Conservation (phyloP, 2,888 invertebrate species). For the Idaea aversata region DNA sequence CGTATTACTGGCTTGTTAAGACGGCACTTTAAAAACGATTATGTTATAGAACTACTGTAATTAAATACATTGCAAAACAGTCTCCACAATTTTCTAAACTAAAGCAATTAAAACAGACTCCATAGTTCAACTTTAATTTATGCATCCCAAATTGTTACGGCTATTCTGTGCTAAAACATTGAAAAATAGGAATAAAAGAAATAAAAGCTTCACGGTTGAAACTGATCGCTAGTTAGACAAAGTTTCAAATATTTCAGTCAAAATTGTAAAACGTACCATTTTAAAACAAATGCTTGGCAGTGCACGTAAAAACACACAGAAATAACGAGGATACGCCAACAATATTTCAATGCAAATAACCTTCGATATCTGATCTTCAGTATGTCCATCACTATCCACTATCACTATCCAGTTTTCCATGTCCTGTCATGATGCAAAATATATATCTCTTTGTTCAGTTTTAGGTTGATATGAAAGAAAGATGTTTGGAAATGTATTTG, state of each 20-base stretch:
- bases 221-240: background rate
- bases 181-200: background rate
- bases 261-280: background rate
- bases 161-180: background rate
- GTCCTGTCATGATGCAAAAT: slow-evolving; percentile 37
- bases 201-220: background rate
- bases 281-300: background rate
- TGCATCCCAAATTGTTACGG: background rate
- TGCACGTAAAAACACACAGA: slow-evolving; percentile 8
- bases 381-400: too few species aligned
- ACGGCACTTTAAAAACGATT: background rate
- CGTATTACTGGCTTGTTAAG: background rate
- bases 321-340: slow-evolving; percentile 27
- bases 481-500: too few species aligned
- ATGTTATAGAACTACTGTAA: too few species aligned
- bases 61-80: too few species aligned
- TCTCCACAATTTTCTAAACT: too few species aligned
- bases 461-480: too few species aligned
- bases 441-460: slow-evolving; percentile 9
- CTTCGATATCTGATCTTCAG: slow-evolving; percentile 36
- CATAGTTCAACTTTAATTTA: background rate
- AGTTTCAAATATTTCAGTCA: background rate
- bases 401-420: slow-evolving; percentile 36
- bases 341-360: slow-evolving; percentile 49
- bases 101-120: background rate